A percentile compares a stretch with the other conserved stretches of the same genome.
Evolutionary conservation across 2,888 invertebrate species (phyloP).

Genomic region (Caenorhabditis sulstoni): DNA sequence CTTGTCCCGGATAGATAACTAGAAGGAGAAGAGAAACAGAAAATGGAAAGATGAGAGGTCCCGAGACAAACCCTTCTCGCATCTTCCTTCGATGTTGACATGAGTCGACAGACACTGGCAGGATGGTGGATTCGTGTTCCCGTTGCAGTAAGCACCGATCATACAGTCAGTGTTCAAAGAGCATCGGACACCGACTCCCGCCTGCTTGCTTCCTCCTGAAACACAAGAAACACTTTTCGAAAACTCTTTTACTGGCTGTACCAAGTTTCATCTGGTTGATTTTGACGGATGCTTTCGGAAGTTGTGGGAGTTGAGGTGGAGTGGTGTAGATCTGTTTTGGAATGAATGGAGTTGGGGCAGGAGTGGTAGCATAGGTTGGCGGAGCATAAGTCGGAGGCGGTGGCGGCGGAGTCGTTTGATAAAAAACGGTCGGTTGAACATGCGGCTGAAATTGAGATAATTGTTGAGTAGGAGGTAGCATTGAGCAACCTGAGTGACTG

Average conservation of each 20-base stretch:
- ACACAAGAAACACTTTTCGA: neutral
- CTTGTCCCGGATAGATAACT: slow-evolving; percentile 80
- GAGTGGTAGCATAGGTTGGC: slow-evolving; percentile 54
- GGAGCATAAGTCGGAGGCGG: slow-evolving; percentile 22
- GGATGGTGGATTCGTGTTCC: slow-evolving; percentile 77
- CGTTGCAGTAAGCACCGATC: slow-evolving; percentile 80
- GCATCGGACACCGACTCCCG: slow-evolving; percentile 78
- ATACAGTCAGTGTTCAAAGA: slow-evolving; percentile 80
- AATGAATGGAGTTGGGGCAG: slow-evolving; percentile 59
- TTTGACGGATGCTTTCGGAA: slow-evolving; percentile 53
- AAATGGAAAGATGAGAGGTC: slow-evolving; percentile 18
- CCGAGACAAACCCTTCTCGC: slow-evolving; percentile 76
- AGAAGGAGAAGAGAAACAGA: slow-evolving; percentile 58
- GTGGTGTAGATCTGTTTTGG: slow-evolving; percentile 54
- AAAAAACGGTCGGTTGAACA: slow-evolving; percentile 36
- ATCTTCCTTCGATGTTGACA: slow-evolving; percentile 78
- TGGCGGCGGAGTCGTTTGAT: slow-evolving; percentile 45
- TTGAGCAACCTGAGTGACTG: slow-evolving; percentile 11
- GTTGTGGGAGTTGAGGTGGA: slow-evolving; percentile 42
- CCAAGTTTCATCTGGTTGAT: slow-evolving; percentile 59
- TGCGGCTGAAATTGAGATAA: no score
- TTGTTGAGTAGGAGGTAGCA: no score
- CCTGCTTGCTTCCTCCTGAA: slow-evolving; percentile 73
- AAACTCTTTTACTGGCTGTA: neutral
- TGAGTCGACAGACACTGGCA: slow-evolving; percentile 81